phyloP scores from a whole-genome alignment of 2,888 invertebrate species.

The Amiota communis region DNA sequence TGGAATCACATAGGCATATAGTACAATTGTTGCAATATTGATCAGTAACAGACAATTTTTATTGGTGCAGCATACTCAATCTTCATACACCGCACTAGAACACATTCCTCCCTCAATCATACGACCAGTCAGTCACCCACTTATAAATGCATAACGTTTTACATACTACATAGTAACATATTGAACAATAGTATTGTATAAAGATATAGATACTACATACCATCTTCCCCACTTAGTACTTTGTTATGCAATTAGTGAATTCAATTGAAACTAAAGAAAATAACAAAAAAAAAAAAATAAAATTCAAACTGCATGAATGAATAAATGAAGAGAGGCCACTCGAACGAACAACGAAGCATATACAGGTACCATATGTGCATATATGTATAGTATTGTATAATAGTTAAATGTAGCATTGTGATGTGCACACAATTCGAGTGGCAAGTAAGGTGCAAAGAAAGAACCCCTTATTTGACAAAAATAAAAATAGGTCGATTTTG shows the following conservation, averaged over 20 bases:
- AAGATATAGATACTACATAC: not conserved
- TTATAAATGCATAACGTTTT: conserved; percentile 32
- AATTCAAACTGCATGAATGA: conserved; percentile 10
- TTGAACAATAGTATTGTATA: conserved; percentile 24
- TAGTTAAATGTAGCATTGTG: conserved; percentile 61
- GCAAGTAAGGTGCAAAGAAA: not conserved
- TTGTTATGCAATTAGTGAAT: conserved; percentile 71
- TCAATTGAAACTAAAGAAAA: conserved; percentile 59
- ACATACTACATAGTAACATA: conserved; percentile 33
- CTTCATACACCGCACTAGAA: not conserved
- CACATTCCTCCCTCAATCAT: no score
- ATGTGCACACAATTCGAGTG: conserved; percentile 31
- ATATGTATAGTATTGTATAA: not conserved
- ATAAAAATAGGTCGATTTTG: conserved; percentile 48
- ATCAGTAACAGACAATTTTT: no score
- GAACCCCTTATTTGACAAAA: conserved; percentile 1
- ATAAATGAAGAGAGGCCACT: conserved; percentile 18
- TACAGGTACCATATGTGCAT: not conserved
- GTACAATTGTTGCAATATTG: no score
- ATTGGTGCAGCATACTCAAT: no score
- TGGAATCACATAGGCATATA: not conserved
- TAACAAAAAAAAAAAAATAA: conserved; percentile 26
- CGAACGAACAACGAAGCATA: not conserved
- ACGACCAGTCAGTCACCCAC: not conserved
- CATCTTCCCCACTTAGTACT: conserved; percentile 59